Base-by-base conservation (phyloP, 2,797 vertebrate genomes). In the Pangasius macronema region DNA sequence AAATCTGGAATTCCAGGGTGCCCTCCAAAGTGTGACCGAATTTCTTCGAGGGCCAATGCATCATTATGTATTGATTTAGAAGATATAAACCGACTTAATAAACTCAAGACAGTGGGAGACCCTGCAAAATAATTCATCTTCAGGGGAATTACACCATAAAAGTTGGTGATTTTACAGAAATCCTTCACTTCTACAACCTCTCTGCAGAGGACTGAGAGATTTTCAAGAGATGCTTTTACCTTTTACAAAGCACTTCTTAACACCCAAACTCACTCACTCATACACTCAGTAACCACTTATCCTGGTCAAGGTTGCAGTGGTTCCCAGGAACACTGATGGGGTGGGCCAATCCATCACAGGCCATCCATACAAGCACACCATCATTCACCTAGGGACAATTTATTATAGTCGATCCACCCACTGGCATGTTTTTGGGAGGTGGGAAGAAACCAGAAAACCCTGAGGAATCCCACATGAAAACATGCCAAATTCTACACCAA, bases 61-160 rank as follows among this genome's bases (percentile, higher is more conserved):
- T 91, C 61, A 87, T 89, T 87, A 90, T 88, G 85, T 87, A 91
- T 84, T 89, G 85, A 89, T 85, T 87, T 42, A 83, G 85, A 89
- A 85, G 82, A 89, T 90, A 91, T 91, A 89, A 92, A 90, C 83
- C 70, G 33, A 87, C 70, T 87, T 90, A 89, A 91, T 91, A 91
- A 89, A 87, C 89, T 86, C 86, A 84, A 87, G 89, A 90, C 79
- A 88, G 87, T 88, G 70, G 55, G 46, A 89, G 79, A 88, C 84
- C 63, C 79, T 89, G 85, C 49, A 82, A 82, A 88, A 88, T 89
- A 85, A 89, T 88, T 88, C 65, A 67, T 76, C 49, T 59, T 80
- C 83, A 83, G 79, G 79, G 79, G 8, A 70, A 83, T 87, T 87
- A 77, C 82, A 83, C 77, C 82, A 89, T 90, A 85, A 89, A 89